Conservation (phyloP, 2,888 invertebrate genomes). For the Scelioninae gen. 2 region DNA sequence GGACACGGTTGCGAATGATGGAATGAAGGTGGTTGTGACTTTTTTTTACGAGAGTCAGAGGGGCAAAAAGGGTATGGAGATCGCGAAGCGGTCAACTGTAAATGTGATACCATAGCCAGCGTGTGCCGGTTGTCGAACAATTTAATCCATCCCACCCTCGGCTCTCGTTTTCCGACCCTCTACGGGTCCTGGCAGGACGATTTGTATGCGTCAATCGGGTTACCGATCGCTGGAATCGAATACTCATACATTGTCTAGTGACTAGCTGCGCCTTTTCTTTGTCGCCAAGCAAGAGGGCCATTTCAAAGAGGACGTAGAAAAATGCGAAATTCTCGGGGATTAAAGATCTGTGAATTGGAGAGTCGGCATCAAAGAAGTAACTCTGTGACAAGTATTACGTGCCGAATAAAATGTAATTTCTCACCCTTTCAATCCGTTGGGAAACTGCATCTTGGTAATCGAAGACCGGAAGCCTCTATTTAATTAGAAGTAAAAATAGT, state of each 20-base stretch:
- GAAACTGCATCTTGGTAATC: not conserved
- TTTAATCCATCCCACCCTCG: constrained; percentile 63
- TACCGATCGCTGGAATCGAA: constrained; percentile 57
- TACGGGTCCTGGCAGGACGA: constrained; percentile 64
- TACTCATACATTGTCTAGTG: constrained; percentile 55
- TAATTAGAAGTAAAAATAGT: too few species aligned
- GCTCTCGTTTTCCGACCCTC: constrained; percentile 58
- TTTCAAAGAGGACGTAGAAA: constrained; percentile 49
- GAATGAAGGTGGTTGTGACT: too few species aligned
- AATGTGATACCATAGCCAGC: constrained; percentile 72
- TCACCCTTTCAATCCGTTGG: constrained; percentile 10
- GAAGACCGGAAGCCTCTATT: too few species aligned
- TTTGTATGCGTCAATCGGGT: constrained; percentile 72
- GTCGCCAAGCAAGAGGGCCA: constrained; percentile 25
- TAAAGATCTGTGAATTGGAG: constrained; percentile 36
- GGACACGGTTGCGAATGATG: too few species aligned
- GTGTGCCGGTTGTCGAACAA: constrained; percentile 65
- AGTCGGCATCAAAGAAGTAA: constrained; percentile 33
- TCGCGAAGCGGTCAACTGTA: constrained; percentile 70
- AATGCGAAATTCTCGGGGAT: constrained; percentile 50
- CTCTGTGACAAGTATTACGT: constrained; percentile 1
- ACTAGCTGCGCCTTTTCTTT: constrained; percentile 41
- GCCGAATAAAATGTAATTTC: constrained; percentile 19
- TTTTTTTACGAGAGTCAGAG: not conserved
- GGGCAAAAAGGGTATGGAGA: constrained; percentile 38